Conservation (phyloP, 2,113 vertebrate genomes). For the Microtus pennsylvanicus region DNA sequence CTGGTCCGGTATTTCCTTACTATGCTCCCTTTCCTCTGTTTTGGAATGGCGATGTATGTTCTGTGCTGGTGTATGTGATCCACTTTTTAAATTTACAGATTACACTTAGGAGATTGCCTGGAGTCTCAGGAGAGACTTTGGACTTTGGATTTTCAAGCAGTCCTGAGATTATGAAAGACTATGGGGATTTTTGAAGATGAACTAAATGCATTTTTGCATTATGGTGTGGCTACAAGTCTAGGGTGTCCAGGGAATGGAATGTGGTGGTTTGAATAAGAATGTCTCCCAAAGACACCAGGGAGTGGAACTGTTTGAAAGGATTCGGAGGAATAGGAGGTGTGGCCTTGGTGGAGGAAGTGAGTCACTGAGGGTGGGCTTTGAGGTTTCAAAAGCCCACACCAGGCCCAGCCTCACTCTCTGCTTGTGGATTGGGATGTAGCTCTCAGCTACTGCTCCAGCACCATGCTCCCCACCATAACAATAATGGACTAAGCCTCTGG, state of each 20-base stretch:
- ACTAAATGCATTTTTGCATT: background rate
- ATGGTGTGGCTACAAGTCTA: background rate
- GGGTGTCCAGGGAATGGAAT: background rate
- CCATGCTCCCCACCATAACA: background rate
- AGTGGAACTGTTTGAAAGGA: background rate
- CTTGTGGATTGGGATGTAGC: background rate
- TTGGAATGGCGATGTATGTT: background rate
- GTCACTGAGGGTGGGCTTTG: background rate
- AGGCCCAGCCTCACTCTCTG: background rate
- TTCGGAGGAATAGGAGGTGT: background rate
- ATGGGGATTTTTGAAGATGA: background rate
- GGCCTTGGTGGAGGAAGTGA: background rate
- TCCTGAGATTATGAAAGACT: background rate
- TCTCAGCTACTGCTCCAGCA: background rate
- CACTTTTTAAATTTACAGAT: background rate
- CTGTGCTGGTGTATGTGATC: background rate
- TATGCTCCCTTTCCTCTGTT: background rate
- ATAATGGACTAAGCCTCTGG: background rate
- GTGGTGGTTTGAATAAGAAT: background rate
- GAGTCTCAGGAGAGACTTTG: background rate
- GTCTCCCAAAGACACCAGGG: background rate
- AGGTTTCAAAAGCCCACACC: background rate
- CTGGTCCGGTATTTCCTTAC: background rate
- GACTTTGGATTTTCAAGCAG: background rate
- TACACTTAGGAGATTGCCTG: background rate